Evolutionary conservation across 2,113 vertebrate species (phyloP).

Genomic region (Dinomys branickii): DNA sequence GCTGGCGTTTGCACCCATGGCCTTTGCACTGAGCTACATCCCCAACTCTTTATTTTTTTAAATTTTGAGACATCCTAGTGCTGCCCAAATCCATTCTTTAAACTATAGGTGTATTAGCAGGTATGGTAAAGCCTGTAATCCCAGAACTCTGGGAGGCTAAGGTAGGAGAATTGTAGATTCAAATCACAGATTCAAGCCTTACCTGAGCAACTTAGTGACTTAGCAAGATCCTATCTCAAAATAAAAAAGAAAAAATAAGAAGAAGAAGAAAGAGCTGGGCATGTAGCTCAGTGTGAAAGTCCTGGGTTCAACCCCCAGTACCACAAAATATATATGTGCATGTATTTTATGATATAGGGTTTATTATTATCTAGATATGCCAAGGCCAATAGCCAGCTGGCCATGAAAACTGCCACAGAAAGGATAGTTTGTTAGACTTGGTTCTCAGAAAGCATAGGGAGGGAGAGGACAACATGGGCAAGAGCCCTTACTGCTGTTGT

Average conservation of each 20-base stretch:
- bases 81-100: not conserved
- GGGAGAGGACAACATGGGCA: not conserved
- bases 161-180: not conserved
- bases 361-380: not conserved
- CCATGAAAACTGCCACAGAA: not conserved
- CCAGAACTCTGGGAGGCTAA: not conserved
- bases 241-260: not conserved
- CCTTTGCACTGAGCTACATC: not conserved
- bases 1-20: not conserved
- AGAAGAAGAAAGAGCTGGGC: too few relatives aligned
- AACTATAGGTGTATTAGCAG: not conserved
- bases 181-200: not conserved
- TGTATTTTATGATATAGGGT: not conserved
- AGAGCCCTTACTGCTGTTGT: not conserved
- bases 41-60: not conserved
- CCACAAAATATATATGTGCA: not conserved
- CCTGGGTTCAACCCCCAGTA: not conserved
- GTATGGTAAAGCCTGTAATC: not conserved
- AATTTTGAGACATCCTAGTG: not conserved
- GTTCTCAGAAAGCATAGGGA: not conserved
- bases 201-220: not conserved
- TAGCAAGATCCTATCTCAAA: not conserved
- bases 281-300: not conserved
- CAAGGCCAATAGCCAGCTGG: not conserved
- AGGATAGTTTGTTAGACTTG: not conserved